Conservation (phyloP, 1,140 invertebrate species). For the Brachionus paranguensis region DNA sequence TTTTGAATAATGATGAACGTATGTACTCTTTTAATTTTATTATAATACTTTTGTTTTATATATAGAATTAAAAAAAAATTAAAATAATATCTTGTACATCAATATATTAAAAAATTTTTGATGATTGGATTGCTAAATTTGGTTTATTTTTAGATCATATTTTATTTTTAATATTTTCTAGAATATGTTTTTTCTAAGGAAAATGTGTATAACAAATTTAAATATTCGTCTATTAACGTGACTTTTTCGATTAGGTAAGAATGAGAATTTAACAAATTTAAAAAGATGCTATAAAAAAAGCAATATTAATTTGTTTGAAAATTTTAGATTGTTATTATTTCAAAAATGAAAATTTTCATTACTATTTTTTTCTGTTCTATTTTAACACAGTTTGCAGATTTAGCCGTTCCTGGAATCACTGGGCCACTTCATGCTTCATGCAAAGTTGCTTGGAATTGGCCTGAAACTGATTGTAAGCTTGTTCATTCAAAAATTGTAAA, state of each 20-base stretch:
- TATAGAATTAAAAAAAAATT: too few species aligned
- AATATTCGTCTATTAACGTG: neutral
- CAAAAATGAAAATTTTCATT: neutral
- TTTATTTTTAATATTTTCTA: too few species aligned
- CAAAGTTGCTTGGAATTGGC: slow-evolving; percentile 37
- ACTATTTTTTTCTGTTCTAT: neutral
- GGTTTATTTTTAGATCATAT: too few species aligned
- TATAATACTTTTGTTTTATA: too few species aligned
- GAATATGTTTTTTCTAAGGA: too few species aligned
- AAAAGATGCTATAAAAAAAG: neutral
- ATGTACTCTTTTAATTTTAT: too few species aligned
- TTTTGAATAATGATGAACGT: too few species aligned
- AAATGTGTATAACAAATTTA: neutral
- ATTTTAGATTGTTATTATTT: neutral
- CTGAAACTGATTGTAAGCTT: slow-evolving; percentile 27
- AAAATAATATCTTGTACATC: too few species aligned
- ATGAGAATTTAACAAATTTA: neutral
- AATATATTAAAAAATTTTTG: too few species aligned
- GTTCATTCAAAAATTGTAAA: slow-evolving; percentile 42
- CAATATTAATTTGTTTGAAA: neutral
- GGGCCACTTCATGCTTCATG: slow-evolving; percentile 41
- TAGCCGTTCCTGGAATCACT: neutral
- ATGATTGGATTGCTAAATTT: too few species aligned
- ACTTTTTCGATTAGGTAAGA: neutral
- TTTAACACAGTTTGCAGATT: neutral